Conservation (phyloP, 2,113 vertebrate species). For the Peromyscus leucopus region DNA sequence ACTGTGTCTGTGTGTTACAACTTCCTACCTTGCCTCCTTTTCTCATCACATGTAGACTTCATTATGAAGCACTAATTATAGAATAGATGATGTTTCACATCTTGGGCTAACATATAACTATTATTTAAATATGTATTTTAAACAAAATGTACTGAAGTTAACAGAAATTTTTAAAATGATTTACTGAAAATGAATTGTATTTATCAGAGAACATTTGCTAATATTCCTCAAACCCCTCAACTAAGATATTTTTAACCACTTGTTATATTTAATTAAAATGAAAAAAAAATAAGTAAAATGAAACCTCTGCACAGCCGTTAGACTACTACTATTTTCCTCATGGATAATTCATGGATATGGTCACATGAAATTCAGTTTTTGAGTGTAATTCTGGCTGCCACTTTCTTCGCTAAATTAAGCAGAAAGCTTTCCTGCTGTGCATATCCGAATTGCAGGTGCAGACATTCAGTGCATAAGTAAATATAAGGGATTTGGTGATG, state of each 20-base stretch:
- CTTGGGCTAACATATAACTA: background rate
- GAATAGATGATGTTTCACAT: background rate
- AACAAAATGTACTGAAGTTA: background rate
- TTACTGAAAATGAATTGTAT: conserved; percentile 34
- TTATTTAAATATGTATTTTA: background rate
- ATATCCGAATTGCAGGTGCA: conserved; percentile 71
- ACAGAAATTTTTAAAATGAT: background rate
- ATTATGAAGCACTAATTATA: background rate
- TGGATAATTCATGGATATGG: conserved; percentile 27
- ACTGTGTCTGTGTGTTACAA: background rate
- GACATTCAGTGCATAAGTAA: conserved; percentile 36
- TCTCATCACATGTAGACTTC: background rate
- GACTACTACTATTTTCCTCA: background rate
- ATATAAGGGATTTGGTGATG: conserved; percentile 37
- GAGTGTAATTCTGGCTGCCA: conserved; percentile 51
- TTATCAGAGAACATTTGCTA: background rate
- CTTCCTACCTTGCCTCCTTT: background rate
- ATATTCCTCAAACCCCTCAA: background rate
- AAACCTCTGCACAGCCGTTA: conserved; percentile 6
- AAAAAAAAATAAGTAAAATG: background rate
- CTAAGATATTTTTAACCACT: background rate
- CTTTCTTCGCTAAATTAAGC: conserved; percentile 75
- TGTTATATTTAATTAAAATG: conserved; percentile 33
- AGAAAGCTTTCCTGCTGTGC: conserved; percentile 63
- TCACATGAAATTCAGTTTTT: conserved; percentile 42